Evolutionary conservation across 2,888 invertebrate species (phyloP), one percentile per base, ranked within the genome.

Genomic region (Amphimallon solstitiale): DNA sequence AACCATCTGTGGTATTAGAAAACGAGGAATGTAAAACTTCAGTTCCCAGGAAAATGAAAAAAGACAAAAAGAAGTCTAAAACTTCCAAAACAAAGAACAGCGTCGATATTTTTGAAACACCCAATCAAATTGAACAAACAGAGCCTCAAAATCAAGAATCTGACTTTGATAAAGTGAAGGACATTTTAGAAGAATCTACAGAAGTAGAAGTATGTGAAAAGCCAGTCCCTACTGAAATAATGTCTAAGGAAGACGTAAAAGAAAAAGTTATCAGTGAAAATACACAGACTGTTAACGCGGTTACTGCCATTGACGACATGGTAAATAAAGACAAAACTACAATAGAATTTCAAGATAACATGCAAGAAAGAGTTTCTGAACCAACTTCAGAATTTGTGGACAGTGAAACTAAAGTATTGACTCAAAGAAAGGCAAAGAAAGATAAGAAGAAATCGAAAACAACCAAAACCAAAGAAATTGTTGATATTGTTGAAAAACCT

Each of bases 21-120:
- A 29, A 29, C 5, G 29, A 29, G n/a, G 17, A 15, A 43, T 6
- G 5, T 15, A 17, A 43, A 14, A 6, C n/a, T 17, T 1, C 43
- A 10, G 17, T 1, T 7, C 15, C 2, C 2, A 15, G 6, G n/a
- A 43, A 43, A 19, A 21, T 15, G 40, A 43, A 60, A 35, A 61
- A 61, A 34, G 23, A 48, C 21, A 59, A 59, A 21, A 59, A 43
- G 59, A 59, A 59, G 23, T 6, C 12, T 14, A 38, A 59, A 21
- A 5, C 29, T 2, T 14, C 40, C 19, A 34, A 7, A 54, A 10
- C n/a, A 37, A 17, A 14, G 4, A 38, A 54, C 2, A 14, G 40
- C 14, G 45, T 14, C 15, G 45, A 19, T 2, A 17, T 19, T 2
- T 1, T 21, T 6, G 17, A 17, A 46, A 46, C 5, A 19, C 21